Evolutionary conservation across 2,113 vertebrate species (phyloP).

Genomic region (Platichthys flesus): DNA sequence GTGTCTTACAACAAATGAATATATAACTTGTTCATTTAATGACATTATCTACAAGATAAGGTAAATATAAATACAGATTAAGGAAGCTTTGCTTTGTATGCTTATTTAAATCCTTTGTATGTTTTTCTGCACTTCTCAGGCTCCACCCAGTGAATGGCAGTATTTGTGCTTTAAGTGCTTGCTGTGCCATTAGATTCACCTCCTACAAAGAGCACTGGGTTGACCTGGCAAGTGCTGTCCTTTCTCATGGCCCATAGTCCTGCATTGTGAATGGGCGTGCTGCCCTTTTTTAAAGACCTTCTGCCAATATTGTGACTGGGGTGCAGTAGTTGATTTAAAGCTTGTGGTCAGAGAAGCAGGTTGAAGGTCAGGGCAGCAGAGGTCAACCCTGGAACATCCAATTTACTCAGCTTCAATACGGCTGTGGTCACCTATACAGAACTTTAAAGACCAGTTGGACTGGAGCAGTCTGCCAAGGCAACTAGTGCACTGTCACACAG

Average conservation of each 20-base stretch:
- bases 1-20: background rate
- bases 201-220: conserved; percentile 62
- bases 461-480: conserved; percentile 45
- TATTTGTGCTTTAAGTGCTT: conserved; percentile 55
- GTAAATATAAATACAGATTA: conserved; percentile 39
- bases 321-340: conserved; percentile 74
- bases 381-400: conserved; percentile 77
- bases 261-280: conserved; percentile 59
- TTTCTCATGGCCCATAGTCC: conserved; percentile 64
- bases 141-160: conserved; percentile 13
- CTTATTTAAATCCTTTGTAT: conserved; percentile 57
- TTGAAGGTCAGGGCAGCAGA: conserved; percentile 79
- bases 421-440: conserved; percentile 55
- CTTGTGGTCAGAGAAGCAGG: conserved; percentile 74
- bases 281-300: conserved; percentile 59
- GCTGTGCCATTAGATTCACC: conserved; percentile 58
- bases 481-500: conserved; percentile 34
- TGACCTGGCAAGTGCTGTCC: conserved; percentile 59
- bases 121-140: conserved; percentile 48
- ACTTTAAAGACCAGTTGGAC: conserved; percentile 56
- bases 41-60: conserved; percentile 23
- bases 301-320: conserved; percentile 62
- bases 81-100: conserved; percentile 45
- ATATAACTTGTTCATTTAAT: conserved; percentile 6
- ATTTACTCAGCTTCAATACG: conserved; percentile 69